Evolutionary conservation across 2,113 vertebrate genomes (phyloP).

Genomic region (Rhegmatorhina hoffmannsi): DNA sequence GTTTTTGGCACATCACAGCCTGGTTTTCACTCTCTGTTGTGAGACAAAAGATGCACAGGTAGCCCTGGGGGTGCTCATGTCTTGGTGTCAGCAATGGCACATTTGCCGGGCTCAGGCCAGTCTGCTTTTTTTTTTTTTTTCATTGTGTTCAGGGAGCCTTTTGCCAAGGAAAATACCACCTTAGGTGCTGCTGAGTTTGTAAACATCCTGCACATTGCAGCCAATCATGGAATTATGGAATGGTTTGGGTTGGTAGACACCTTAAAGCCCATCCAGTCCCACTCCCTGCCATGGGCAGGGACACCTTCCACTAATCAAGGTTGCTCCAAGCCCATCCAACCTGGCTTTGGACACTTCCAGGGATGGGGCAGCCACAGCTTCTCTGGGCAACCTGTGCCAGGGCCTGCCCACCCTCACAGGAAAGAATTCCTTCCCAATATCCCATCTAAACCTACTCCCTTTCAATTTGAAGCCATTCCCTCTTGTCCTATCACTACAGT

Average conservation of each 20-base stretch:
- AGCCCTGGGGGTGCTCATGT: not conserved
- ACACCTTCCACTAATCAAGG: not conserved
- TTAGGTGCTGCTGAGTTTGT: not conserved
- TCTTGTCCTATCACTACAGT: not conserved
- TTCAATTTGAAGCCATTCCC: not conserved
- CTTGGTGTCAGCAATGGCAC: not conserved
- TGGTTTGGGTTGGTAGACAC: not conserved
- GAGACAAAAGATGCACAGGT: not conserved
- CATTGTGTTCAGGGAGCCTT: not conserved
- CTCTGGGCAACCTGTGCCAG: not conserved
- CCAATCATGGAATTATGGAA: not conserved
- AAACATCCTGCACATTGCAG: not conserved
- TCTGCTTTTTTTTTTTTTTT: not conserved
- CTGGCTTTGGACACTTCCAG: not conserved
- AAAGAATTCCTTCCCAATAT: not conserved
- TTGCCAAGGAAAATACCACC: not conserved
- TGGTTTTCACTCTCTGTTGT: not conserved
- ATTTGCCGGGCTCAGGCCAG: not conserved
- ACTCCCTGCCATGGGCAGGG: not conserved
- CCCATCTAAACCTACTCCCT: rapidly evolving
- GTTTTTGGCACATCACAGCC: not conserved
- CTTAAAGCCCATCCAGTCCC: not conserved
- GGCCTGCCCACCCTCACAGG: rapidly evolving
- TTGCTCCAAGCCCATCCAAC: not conserved
- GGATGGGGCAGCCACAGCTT: not conserved